phyloP scores from a whole-genome alignment of 2,113 vertebrate genomes.

The Syrmaticus mikado region DNA sequence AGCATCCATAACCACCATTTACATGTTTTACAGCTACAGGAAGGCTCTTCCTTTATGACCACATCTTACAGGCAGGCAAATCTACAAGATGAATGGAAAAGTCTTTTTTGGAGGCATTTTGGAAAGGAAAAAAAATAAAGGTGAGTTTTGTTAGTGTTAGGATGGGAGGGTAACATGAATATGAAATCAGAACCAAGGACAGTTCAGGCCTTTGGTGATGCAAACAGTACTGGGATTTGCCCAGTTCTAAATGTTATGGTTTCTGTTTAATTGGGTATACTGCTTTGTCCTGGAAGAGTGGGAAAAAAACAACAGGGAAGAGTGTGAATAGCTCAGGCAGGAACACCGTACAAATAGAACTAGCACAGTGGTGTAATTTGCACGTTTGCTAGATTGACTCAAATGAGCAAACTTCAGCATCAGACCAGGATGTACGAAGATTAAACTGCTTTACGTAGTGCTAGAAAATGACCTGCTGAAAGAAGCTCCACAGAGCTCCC shows the following conservation, averaged over 20 bases:
- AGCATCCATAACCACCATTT: not conserved
- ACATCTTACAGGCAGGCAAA: not conserved
- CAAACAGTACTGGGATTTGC: not conserved
- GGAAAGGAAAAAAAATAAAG: not conserved
- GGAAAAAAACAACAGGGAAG: too few relatives aligned
- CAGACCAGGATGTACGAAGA: not conserved
- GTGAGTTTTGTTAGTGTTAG: not conserved
- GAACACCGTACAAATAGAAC: not conserved
- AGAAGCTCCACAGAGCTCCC: not conserved
- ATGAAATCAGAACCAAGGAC: not conserved
- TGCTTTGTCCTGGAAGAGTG: too few relatives aligned
- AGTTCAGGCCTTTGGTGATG: not conserved
- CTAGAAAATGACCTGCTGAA: not conserved
- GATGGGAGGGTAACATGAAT: not conserved
- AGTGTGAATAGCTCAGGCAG: not conserved
- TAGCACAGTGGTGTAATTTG: not conserved
- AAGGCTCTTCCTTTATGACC: constrained; percentile 1
- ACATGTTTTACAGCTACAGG: not conserved
- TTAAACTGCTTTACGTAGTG: not conserved
- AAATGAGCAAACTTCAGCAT: not conserved
- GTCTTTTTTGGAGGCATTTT: not conserved
- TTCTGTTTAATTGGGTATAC: too few relatives aligned
- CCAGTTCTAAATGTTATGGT: too few relatives aligned
- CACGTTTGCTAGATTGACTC: not conserved
- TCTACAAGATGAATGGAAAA: not conserved